Conservation (phyloP, 2,797 vertebrate genomes). For the Vireo griseus region DNA sequence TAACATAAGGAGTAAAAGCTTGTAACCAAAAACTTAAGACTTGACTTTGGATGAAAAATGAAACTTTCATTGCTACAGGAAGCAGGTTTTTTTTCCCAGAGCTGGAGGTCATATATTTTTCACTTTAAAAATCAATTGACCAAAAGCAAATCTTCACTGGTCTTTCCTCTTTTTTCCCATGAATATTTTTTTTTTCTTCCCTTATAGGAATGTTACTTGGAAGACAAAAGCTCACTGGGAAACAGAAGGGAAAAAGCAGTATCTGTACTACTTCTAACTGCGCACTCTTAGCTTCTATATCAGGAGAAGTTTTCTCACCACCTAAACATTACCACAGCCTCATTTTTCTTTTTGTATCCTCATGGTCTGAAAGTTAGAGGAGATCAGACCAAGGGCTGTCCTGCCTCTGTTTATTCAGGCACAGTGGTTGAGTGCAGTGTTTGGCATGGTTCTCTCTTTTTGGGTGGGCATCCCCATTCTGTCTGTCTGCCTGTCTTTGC, state of each 20-base stretch:
- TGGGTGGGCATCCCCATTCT: fast-evolving
- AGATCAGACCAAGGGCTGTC: not conserved
- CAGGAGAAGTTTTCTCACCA: not conserved
- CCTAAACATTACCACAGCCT: not conserved
- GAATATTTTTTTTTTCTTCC: not conserved
- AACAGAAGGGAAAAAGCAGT: not conserved
- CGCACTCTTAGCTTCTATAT: not conserved
- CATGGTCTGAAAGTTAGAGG: not conserved
- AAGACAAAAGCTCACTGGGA: not conserved
- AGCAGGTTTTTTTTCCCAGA: not conserved
- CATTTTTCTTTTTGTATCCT: not conserved
- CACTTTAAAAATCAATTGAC: not conserved
- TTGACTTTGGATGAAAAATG: not conserved
- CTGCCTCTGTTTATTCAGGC: not conserved
- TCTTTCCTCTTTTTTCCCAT: not conserved
- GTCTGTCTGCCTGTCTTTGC: not conserved
- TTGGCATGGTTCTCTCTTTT: fast-evolving
- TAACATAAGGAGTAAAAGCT: not conserved
- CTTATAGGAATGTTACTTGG: not conserved
- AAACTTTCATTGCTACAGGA: not conserved
- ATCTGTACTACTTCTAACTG: not conserved
- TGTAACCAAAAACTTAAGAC: not conserved
- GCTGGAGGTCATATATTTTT: not conserved
- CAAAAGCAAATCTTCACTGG: not conserved
- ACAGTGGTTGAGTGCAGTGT: not conserved